phyloP scores from a whole-genome alignment of 2,113 vertebrate genomes.

The Mellivora capensis region DNA sequence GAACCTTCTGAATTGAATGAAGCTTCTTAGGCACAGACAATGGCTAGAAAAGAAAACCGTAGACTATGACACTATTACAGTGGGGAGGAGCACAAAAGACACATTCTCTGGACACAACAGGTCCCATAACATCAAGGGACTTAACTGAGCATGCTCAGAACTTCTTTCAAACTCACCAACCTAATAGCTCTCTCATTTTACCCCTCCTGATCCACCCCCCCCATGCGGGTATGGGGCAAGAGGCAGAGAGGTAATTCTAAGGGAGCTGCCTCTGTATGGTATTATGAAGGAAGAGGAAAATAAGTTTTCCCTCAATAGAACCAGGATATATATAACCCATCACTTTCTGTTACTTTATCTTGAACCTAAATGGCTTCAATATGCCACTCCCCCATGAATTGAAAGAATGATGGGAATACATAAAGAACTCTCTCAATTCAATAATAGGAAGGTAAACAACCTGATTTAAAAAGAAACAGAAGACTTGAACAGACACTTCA shows the following conservation, averaged over 20 bases:
- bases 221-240: background rate
- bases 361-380: background rate
- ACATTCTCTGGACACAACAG: background rate
- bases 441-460: background rate
- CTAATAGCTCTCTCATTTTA: background rate
- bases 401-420: background rate
- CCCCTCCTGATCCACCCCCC: too few relatives aligned
- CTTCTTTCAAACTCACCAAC: background rate
- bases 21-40: background rate
- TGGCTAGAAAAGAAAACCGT: background rate
- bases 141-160: background rate
- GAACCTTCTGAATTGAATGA: background rate
- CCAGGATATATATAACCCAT: too few relatives aligned
- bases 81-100: background rate
- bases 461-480: background rate
- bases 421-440: background rate
- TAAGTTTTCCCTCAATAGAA: background rate
- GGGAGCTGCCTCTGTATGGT: background rate
- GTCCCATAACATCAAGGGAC: background rate
- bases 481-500: background rate
- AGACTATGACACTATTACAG: background rate
- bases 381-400: rapidly evolving
- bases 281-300: background rate
- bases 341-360: background rate
- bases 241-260: background rate